These are phyloP conservation scores for Apamea epomidion DNA, from an alignment of 2,888 invertebrate genomes.

Conservation along the genomic window DNA sequence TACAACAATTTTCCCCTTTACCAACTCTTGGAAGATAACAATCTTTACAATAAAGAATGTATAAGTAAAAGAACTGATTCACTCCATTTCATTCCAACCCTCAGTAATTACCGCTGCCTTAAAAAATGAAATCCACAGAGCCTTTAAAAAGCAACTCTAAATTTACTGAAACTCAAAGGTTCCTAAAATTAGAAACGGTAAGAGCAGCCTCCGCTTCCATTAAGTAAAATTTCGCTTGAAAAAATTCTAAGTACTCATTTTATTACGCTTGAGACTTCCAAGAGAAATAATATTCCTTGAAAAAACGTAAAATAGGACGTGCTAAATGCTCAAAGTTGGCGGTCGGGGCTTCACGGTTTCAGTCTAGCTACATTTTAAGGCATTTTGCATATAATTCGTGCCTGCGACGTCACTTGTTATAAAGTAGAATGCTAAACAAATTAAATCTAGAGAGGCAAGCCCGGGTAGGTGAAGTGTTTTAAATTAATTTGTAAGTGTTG, in stretches of 20 bases:
- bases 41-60: slow-evolving; percentile 4
- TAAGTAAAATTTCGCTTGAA: slow-evolving; percentile 55
- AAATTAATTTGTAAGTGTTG: slow-evolving; percentile 58
- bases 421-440: slow-evolving; percentile 57
- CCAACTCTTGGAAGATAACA: neutral
- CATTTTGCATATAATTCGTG: slow-evolving; percentile 51
- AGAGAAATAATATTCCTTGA: slow-evolving; percentile 56
- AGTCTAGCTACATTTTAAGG: slow-evolving; percentile 48
- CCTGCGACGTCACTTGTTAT: slow-evolving; percentile 42
- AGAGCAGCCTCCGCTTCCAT: slow-evolving; percentile 26
- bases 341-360: slow-evolving; percentile 5
- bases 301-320: slow-evolving; percentile 51
- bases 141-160: slow-evolving; percentile 54
- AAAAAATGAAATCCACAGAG: slow-evolving; percentile 42
- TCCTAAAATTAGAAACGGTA: slow-evolving; percentile 46
- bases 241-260: slow-evolving; percentile 58
- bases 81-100: slow-evolving; percentile 40
- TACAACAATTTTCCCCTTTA: neutral
- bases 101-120: slow-evolving; percentile 41
- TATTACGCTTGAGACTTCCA: slow-evolving; percentile 50
- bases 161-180: slow-evolving; percentile 56
- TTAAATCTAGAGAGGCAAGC: slow-evolving; percentile 42
- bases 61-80: slow-evolving; percentile 38
- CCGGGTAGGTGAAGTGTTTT: slow-evolving; percentile 32
- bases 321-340: slow-evolving; percentile 52